Evolutionary conservation across 2,797 vertebrate genomes (phyloP).

Genomic region (Cossypha niveicapilla): DNA sequence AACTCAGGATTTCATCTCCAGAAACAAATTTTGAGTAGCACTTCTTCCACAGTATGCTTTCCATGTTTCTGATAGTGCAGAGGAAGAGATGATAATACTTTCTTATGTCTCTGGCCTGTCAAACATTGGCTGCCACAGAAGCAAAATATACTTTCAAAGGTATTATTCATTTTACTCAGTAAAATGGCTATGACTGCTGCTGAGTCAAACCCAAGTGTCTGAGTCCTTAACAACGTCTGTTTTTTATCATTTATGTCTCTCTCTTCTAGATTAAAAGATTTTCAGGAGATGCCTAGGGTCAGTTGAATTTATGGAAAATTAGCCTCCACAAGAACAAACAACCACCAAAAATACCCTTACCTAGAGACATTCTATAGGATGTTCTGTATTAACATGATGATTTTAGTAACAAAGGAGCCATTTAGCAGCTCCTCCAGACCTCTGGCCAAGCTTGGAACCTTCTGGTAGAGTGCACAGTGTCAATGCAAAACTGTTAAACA

Average conservation of each 20-base stretch:
- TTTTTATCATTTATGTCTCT: not conserved
- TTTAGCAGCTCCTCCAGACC: not conserved
- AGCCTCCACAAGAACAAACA: not conserved
- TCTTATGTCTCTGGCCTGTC: not conserved
- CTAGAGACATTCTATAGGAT: not conserved
- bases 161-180: not conserved
- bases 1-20: not conserved
- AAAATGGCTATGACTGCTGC: not conserved
- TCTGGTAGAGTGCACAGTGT: not conserved
- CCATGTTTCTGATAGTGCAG: not conserved
- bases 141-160: not conserved
- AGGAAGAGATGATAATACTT: not conserved
- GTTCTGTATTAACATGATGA: not conserved
- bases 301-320: not conserved
- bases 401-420: not conserved
- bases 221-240: not conserved
- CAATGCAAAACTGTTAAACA: not conserved
- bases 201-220: not conserved
- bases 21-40: not conserved
- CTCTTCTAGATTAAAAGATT: not conserved
- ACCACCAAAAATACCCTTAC: not conserved
- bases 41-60: not conserved
- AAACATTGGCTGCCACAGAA: not conserved
- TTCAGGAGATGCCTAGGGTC: not conserved
- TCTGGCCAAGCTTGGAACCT: not conserved